phyloP scores from a whole-genome alignment of 2,113 vertebrate species.

The Helogale parvula region DNA sequence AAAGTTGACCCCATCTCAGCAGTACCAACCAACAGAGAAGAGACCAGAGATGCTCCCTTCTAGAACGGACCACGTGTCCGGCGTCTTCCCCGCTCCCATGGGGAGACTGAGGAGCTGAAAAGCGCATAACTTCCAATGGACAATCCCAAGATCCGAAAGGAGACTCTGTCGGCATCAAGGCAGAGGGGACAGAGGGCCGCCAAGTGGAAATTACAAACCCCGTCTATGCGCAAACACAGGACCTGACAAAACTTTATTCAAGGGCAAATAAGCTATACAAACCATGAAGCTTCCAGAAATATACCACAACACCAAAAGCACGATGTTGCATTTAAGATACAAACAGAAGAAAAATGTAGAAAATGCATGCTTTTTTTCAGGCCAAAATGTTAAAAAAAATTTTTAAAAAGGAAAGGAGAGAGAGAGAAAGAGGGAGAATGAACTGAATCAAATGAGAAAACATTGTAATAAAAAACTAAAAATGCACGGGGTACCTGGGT shows the following conservation, averaged over 20 bases:
- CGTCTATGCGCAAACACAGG: background rate
- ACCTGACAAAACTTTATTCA: background rate
- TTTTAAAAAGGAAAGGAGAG: background rate
- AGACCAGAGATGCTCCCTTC: background rate
- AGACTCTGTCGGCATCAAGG: background rate
- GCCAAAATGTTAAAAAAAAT: background rate
- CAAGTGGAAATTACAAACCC: background rate
- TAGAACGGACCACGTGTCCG: background rate
- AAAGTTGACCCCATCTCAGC: background rate
- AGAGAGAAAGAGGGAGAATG: background rate
- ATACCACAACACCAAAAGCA: background rate
- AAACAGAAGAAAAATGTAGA: background rate
- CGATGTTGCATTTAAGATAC: background rate
- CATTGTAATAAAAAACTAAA: background rate
- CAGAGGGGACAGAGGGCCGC: background rate
- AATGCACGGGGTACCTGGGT: background rate
- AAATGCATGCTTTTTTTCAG: conserved; percentile 28
- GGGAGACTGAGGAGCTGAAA: background rate
- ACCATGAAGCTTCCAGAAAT: background rate
- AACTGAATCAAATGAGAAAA: background rate
- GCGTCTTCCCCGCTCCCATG: background rate
- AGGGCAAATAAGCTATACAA: background rate
- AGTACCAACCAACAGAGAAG: background rate
- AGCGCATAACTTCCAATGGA: background rate
- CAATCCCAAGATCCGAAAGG: conserved; percentile 18